A percentile compares a stretch with the other conserved stretches of the same genome.
Conservation (phyloP, 2,113 vertebrate genomes). For the human (Homo sapiens) region DNA sequence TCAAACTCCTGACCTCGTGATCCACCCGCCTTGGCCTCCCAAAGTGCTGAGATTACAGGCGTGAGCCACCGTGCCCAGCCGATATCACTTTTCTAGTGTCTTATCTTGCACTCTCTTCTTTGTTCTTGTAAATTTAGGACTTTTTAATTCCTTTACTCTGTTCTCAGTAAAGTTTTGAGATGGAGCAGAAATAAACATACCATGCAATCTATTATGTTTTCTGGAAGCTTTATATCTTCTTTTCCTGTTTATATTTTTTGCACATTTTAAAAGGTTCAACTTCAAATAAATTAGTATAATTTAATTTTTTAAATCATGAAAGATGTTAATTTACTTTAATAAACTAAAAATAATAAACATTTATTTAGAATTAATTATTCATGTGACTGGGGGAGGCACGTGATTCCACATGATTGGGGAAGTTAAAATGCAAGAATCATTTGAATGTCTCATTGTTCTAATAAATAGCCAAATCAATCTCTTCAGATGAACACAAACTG, state of each 20-base stretch:
- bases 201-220: not conserved
- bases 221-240: not conserved
- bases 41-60: no score
- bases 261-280: not conserved
- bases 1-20: no score
- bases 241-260: not conserved
- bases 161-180: not conserved
- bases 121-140: not conserved
- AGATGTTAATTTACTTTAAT: not conserved
- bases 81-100: not conserved
- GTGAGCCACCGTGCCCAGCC: no score
- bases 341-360: not conserved
- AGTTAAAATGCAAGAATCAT: not conserved
- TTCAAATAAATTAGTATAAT: not conserved
- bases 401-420: not conserved
- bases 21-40: no score
- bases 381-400: not conserved
- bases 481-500: not conserved
- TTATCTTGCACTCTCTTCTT: not conserved
- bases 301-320: conserved; percentile 26
- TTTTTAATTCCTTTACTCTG: not conserved
- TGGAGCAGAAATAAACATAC: not conserved
- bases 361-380: not conserved
- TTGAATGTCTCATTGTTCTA: not conserved
- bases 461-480: not conserved